phyloP scores from a whole-genome alignment of 2,113 vertebrate genomes.

The Xiphorhynchus elegans region DNA sequence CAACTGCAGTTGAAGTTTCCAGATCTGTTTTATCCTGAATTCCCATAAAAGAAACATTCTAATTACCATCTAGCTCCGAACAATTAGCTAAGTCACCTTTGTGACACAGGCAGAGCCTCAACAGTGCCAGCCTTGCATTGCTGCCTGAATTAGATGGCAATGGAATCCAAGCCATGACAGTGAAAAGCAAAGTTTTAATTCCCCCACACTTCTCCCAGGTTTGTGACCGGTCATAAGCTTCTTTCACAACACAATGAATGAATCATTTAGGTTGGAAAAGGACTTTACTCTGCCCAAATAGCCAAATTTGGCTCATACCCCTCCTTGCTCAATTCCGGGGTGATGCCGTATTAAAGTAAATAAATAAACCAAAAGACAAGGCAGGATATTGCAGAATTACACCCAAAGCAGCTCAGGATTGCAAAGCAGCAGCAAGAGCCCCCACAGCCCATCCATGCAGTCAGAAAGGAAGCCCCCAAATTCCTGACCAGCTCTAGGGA shows the following conservation, averaged over 20 bases:
- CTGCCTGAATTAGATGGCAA: not conserved
- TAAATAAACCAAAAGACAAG: accelerated
- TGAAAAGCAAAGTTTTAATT: not conserved
- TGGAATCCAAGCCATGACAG: not conserved
- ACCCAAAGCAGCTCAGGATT: not conserved
- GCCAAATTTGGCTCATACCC: accelerated
- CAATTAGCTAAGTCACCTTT: not conserved
- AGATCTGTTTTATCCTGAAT: not conserved
- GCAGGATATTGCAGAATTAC: not conserved
- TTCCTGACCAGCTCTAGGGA: not conserved
- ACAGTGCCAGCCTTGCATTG: not conserved
- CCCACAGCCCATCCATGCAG: accelerated
- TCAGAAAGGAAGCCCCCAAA: not conserved
- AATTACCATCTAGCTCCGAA: not conserved
- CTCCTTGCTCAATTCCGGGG: accelerated
- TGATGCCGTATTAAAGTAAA: accelerated
- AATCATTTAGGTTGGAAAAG: not conserved
- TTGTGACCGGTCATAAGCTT: not conserved
- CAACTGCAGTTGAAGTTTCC: not conserved
- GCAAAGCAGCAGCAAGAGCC: not conserved
- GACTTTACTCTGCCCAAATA: not conserved
- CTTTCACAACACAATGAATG: not conserved
- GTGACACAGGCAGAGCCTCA: not conserved
- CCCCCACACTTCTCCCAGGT: not conserved
- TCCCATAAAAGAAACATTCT: not conserved